phyloP scores from a whole-genome alignment of 1,140 invertebrate species.

The Colletes gigas region DNA sequence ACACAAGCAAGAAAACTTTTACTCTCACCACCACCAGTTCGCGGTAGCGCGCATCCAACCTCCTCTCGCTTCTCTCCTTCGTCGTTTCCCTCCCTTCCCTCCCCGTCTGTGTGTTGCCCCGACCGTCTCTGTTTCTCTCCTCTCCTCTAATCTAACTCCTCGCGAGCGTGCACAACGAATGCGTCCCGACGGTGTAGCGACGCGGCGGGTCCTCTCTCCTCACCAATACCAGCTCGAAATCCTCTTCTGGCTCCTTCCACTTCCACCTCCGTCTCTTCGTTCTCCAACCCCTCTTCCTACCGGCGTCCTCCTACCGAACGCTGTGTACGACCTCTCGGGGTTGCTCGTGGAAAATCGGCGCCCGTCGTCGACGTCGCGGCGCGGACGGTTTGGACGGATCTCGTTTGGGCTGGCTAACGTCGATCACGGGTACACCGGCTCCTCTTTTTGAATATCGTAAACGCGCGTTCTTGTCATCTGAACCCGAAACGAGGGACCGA shows the following conservation, averaged over 20 bases:
- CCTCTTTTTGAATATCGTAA: constrained; percentile 56
- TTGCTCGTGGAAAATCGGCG: constrained; percentile 75
- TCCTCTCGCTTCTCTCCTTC: constrained; percentile 50
- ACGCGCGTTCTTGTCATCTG: constrained; percentile 45
- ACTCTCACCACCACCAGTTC: constrained; percentile 75
- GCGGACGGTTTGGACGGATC: constrained; percentile 67
- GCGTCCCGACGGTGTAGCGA: constrained; percentile 52
- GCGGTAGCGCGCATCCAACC: constrained; percentile 59
- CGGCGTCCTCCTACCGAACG: constrained; percentile 63
- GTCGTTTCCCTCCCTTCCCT: constrained; percentile 17
- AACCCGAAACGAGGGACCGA: constrained; percentile 14
- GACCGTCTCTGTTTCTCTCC: constrained; percentile 35
- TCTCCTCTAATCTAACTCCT: constrained; percentile 79
- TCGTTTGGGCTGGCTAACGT: constrained; percentile 61
- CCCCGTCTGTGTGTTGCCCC: neutral
- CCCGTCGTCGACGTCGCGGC: constrained; percentile 68
- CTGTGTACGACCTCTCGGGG: constrained; percentile 73
- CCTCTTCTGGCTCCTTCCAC: constrained; percentile 69
- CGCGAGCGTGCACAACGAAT: constrained; percentile 62
- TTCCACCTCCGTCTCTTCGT: constrained; percentile 64
- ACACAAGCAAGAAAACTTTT: constrained; percentile 80
- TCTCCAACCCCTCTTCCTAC: constrained; percentile 64
- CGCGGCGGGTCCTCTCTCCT: constrained; percentile 68
- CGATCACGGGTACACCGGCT: constrained; percentile 57
- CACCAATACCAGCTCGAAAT: constrained; percentile 70